Evolutionary conservation across 2,113 vertebrate genomes (phyloP).

Genomic region (Forbesichthys papilliferus): DNA sequence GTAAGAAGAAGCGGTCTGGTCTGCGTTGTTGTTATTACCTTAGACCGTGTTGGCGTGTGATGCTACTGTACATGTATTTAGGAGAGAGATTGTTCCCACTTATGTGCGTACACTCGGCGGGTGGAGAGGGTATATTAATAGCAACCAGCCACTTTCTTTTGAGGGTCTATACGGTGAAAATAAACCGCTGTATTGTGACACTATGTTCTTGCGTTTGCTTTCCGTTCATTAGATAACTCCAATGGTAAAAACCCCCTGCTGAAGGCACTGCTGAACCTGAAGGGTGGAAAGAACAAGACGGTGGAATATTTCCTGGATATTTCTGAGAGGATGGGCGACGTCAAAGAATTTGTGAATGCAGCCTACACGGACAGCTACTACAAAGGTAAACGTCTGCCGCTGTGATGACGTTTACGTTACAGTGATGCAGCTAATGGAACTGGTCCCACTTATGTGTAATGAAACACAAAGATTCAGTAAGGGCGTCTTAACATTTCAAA

Average conservation of each 20-base stretch:
- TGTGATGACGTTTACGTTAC: no score
- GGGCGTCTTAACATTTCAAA: no score
- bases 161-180: no score
- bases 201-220: conserved; percentile 2
- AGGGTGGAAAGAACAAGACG: conserved; percentile 82
- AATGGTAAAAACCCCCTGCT: conserved; percentile 89
- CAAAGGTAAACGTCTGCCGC: conserved; percentile 77
- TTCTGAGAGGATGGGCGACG: conserved; percentile 82
- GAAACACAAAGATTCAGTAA: no score
- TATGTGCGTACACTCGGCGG: no score
- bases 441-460: no score
- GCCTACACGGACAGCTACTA: conserved; percentile 88
- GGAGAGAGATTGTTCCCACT: no score
- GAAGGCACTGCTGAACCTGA: conserved; percentile 92
- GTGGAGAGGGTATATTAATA: no score
- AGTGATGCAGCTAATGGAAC: no score
- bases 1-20: conserved; percentile 69
- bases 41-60: no score
- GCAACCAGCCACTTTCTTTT: not conserved
- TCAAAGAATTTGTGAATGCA: conserved; percentile 85
- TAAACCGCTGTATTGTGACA: not conserved
- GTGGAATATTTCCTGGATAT: conserved; percentile 84
- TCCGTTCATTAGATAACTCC: conserved; percentile 77
- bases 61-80: no score
- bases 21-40: not conserved